Base-by-base conservation (phyloP, 1,140 invertebrate species). In the Drosophila sturtevanti region DNA sequence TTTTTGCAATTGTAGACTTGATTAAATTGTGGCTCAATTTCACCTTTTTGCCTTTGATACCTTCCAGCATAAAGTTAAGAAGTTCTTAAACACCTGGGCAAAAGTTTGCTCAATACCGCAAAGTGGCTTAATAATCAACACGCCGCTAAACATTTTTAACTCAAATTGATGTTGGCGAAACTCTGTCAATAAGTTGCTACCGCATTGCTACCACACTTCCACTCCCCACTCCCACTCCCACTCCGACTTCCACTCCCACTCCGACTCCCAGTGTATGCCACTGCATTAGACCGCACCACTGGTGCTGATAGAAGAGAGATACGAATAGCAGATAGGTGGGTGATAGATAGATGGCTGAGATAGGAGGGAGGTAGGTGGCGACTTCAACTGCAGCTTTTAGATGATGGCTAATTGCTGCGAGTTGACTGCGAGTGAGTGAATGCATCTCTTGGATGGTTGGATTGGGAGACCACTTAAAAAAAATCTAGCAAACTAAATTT, bases 51-150 rank as follows among this genome's bases (percentile, higher is more conserved):
- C 6, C 5, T n/a, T n/a, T n/a, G n/a, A 12, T 34, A 16, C 7
- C 54, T 56, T 11, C 7, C 27, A 16, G 14, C 27, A 14, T 2
- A 16, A 27, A 55, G 27, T 56, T 21, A 48, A 18, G 27, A 31
- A 56, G 3, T 56, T 56, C 16, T 34, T 35, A 10, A 34, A 56
- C 54, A 56, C 54, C 54, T 56, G 27, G 16, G 9, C 16, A 56
- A 56, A 56, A 56, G 54, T 56, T 56, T 56, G 27, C 31, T 14
- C 54, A 18, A 56, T 34, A 27, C 27, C 31, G 27, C 31, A 16
- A 56, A 56, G 54, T 56, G 54, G 54, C 54, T 56, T 56, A 56
- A 56, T 56, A 31, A 56, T 56, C 27, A 56, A 56, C 54, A 56
- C 54, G 54, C 27, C 54, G 54, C 54, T 56, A 56, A 56, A 56